These are phyloP conservation scores for Spisula subtruncata DNA, from an alignment of 2,888 invertebrate species.

Conservation along the genomic window DNA sequence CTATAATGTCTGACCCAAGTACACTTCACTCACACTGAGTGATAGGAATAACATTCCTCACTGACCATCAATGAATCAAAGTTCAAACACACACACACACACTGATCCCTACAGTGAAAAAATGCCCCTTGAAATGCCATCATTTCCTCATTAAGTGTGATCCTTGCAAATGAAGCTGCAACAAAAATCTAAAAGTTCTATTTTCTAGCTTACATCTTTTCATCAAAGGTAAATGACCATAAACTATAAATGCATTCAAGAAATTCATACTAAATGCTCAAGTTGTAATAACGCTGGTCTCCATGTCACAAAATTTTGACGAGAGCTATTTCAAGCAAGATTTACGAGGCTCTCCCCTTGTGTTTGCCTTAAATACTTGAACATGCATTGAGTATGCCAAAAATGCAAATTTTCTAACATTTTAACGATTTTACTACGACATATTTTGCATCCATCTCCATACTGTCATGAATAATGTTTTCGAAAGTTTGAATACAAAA, in stretches of 20 bases:
- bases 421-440: background rate
- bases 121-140: conserved; percentile 12
- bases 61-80: background rate
- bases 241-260: background rate
- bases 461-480: too few species aligned
- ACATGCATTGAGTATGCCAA: background rate
- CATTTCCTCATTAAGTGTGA: background rate
- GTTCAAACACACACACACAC: background rate
- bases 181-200: background rate
- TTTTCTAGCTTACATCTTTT: background rate
- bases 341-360: background rate
- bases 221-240: conserved; percentile 5
- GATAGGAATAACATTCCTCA: background rate
- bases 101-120: background rate
- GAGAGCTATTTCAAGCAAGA: background rate
- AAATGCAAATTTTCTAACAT: background rate
- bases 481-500: too few species aligned
- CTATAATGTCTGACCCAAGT: background rate
- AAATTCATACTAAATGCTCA: background rate
- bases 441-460: background rate
- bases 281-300: conserved; percentile 7
- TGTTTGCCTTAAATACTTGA: background rate
- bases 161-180: background rate
- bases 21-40: background rate
- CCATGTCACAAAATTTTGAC: conserved; percentile 6